phyloP scores from a whole-genome alignment of 2,888 invertebrate genomes.

The Lagria hirta region DNA sequence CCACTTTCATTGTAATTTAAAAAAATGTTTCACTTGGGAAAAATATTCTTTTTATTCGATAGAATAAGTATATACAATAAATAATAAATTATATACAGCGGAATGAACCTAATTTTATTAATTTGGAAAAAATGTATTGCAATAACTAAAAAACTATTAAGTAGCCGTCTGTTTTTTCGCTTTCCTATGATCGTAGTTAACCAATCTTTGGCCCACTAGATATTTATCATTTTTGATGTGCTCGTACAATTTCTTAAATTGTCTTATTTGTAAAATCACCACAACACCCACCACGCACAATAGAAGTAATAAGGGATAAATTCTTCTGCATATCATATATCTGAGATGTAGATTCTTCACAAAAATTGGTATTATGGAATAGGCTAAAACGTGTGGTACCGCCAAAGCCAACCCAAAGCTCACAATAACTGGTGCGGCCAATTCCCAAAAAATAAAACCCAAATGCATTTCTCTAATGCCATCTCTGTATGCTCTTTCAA shows the following conservation, averaged over 20 bases:
- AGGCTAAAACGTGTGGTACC: slow-evolving; percentile 88
- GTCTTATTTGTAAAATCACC: slow-evolving; percentile 83
- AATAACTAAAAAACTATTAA: slow-evolving; percentile 8
- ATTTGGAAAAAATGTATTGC: not conserved
- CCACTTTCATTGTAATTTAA: too few species aligned
- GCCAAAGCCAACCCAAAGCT: slow-evolving; percentile 88
- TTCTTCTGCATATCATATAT: slow-evolving; percentile 77
- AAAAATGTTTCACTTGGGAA: too few species aligned
- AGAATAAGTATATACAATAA: too few species aligned
- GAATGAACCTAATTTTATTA: too few species aligned
- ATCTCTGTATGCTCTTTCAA: slow-evolving; percentile 91
- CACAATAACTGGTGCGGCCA: slow-evolving; percentile 88
- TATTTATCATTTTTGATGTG: slow-evolving; percentile 99
- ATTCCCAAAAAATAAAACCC: slow-evolving; percentile 77
- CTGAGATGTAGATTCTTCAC: slow-evolving; percentile 66
- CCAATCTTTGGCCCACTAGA: slow-evolving; percentile 92
- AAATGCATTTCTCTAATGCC: slow-evolving; percentile 92
- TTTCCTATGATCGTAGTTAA: slow-evolving; percentile 91
- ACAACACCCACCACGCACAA: slow-evolving; percentile 68
- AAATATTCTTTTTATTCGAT: too few species aligned
- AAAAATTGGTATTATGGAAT: slow-evolving; percentile 71
- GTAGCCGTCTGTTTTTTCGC: slow-evolving; percentile 56
- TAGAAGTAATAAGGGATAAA: slow-evolving; percentile 87
- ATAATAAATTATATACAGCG: too few species aligned
- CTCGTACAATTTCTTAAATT: slow-evolving; percentile 92